Base-by-base conservation (phyloP, 2,797 vertebrate species). In the Yasuhikotakia modesta region DNA sequence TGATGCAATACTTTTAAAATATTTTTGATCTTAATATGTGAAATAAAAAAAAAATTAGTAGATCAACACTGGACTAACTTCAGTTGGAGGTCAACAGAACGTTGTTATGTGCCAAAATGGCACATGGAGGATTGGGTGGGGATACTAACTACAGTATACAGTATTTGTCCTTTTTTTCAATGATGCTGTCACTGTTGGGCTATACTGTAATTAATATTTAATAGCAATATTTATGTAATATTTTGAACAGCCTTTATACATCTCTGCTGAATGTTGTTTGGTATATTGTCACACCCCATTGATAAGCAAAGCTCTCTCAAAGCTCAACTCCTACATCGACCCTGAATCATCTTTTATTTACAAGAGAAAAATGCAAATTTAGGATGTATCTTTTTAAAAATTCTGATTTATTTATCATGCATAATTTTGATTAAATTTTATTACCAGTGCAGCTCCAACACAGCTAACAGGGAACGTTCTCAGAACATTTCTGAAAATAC, bases 81-180 rank as follows among this genome's bases (percentile, higher is more conserved):
- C 55, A 80, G 80, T 53, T 64, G 61, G 27, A 43, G 55, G 32
- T 21, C 21, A 19, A 52, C 50, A 35, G 48, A 79, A 70, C 77
- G 57, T 13, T 63, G 63, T 61, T 24, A 27, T n/a, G 50, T 80
- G 82, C 70, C 76, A 80, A 66, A 63, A 63, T 63, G 63, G 55
- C 53, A 70, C 75, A 79, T 83, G 78, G 61, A 79, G 80, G 79
- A 71, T 45, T 35, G 71, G 67, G 76, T 73, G 64, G 57, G 64
- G 79, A 76, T 24, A 60, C 21, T 13, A 45, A 60, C 24, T 30
- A 57, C 22, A 71, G 45, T 27, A 5, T 52, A 74, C 68, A 57
- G n/a, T 30, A 72, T 68, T 55, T 57, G 73, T 65, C 70, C 45
- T 58, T 70, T 70, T 7, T 14, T 60, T 21, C 43, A 82, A 57